These are phyloP conservation scores for Epiblema foenella DNA, from an alignment of 2,888 invertebrate genomes.

Conservation along the genomic window DNA sequence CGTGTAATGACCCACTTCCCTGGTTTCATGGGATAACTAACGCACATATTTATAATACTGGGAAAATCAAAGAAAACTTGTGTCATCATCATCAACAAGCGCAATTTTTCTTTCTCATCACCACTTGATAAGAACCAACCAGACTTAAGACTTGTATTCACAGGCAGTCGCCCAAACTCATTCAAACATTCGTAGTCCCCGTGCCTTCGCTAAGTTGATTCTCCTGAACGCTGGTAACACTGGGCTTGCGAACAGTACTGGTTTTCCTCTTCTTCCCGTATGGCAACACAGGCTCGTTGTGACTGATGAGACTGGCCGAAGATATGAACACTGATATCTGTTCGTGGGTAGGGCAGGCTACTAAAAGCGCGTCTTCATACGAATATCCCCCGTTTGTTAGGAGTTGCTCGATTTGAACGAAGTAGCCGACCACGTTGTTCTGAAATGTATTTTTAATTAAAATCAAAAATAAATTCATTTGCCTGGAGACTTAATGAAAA, in stretches of 20 bases:
- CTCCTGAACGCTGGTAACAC: slow-evolving; percentile 67
- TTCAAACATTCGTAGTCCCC: slow-evolving; percentile 37
- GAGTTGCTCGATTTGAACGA: slow-evolving; percentile 93
- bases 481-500: no score
- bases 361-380: slow-evolving; percentile 92
- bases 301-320: slow-evolving; percentile 89
- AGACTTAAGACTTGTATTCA: neutral
- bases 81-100: neutral
- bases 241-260: slow-evolving; percentile 66
- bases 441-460: no score
- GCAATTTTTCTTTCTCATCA: neutral
- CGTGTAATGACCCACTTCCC: no score
- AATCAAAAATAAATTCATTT: slow-evolving; percentile 34
- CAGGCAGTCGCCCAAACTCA: neutral
- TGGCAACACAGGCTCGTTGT: slow-evolving; percentile 74
- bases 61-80: neutral
- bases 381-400: slow-evolving; percentile 90
- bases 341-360: slow-evolving; percentile 96
- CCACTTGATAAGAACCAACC: neutral
- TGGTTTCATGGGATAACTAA: neutral
- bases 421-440: slow-evolving; percentile 95
- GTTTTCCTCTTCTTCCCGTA: slow-evolving; percentile 74
- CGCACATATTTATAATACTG: neutral
- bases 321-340: slow-evolving; percentile 96
- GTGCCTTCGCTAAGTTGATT: slow-evolving; percentile 50